These are phyloP conservation scores for Crambe crambe DNA, from an alignment of 37 sponge, comb jelly and placozoan genomes.

Conservation along the genomic window DNA sequence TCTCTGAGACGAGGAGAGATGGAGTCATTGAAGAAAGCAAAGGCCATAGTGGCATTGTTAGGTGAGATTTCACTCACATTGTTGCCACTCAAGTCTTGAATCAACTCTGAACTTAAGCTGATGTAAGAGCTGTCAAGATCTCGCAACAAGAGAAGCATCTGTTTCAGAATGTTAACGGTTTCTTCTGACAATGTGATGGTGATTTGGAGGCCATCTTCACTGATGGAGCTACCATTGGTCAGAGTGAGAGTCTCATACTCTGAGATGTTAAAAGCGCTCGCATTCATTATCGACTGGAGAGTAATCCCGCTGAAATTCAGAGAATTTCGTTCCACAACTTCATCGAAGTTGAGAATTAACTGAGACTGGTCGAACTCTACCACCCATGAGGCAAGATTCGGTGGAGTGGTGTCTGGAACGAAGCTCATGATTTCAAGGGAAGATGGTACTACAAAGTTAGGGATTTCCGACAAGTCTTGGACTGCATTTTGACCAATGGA, in stretches of 20 bases:
- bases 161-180: constrained; percentile 81
- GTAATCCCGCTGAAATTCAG: constrained; percentile 63
- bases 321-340: constrained; percentile 67
- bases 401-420: constrained; percentile 71
- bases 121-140: constrained; percentile 61
- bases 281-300: constrained; percentile 60
- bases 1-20: constrained; percentile 47
- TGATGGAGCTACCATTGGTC: constrained; percentile 47
- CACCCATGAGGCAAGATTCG: constrained; percentile 48
- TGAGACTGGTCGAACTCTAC: constrained; percentile 45
- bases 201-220: constrained; percentile 65
- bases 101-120: constrained; percentile 47
- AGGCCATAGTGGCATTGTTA: constrained; percentile 29
- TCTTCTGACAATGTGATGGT: constrained; percentile 44
- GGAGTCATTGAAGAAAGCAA: constrained; percentile 55
- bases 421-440: constrained; percentile 31
- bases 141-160: constrained; percentile 38
- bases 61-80: constrained; percentile 29
- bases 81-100: constrained; percentile 89
- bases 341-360: constrained; percentile 69
- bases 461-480: constrained; percentile 48
- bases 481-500: constrained; percentile 35
- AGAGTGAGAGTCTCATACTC: constrained; percentile 49
- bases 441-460: constrained; percentile 42
- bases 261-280: constrained; percentile 10